Evolutionary conservation across 2,113 vertebrate species (phyloP).

Genomic region (Hemibagrus wyckioides): DNA sequence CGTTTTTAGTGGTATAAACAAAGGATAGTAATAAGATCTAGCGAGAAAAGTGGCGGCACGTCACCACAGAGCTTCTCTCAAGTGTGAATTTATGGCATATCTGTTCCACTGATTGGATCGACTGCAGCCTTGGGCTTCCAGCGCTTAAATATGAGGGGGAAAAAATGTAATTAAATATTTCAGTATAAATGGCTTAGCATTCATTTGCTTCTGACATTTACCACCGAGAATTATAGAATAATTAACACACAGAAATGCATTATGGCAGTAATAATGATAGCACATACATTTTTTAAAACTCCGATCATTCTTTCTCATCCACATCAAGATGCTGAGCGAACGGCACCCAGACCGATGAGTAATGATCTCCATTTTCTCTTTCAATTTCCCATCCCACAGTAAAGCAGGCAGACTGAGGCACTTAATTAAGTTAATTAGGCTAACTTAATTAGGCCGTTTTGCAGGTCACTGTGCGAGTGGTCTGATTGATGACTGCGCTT

Average conservation of each 20-base stretch:
- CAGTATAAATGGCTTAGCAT: not conserved
- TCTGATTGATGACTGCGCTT: conserved; percentile 81
- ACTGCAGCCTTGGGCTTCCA: not conserved
- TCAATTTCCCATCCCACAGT: conserved; percentile 80
- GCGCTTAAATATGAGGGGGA: not conserved
- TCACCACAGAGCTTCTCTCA: not conserved
- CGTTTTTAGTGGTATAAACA: not conserved
- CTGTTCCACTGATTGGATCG: not conserved
- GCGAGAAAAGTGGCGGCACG: not conserved
- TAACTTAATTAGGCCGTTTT: conserved; percentile 86
- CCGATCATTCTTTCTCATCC: conserved; percentile 28
- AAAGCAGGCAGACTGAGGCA: conserved; percentile 80
- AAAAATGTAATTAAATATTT: not conserved
- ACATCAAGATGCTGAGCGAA: conserved; percentile 54
- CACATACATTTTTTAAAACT: conserved; percentile 1
- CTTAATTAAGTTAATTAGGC: conserved; percentile 89
- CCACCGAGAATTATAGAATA: not conserved
- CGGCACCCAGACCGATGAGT: conserved; percentile 74
- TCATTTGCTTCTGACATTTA: conserved; percentile 20
- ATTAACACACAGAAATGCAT: not conserved
- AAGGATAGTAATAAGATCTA: not conserved
- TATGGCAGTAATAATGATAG: not conserved
- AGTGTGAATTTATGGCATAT: not conserved
- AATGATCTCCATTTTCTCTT: conserved; percentile 83
- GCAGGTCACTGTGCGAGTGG: conserved; percentile 79